Percentiles rank a stretch among this genome's conserved stretches.
phyloP scores from a whole-genome alignment of 2,797 vertebrate genomes.

The Cetoscarus ocellatus region DNA sequence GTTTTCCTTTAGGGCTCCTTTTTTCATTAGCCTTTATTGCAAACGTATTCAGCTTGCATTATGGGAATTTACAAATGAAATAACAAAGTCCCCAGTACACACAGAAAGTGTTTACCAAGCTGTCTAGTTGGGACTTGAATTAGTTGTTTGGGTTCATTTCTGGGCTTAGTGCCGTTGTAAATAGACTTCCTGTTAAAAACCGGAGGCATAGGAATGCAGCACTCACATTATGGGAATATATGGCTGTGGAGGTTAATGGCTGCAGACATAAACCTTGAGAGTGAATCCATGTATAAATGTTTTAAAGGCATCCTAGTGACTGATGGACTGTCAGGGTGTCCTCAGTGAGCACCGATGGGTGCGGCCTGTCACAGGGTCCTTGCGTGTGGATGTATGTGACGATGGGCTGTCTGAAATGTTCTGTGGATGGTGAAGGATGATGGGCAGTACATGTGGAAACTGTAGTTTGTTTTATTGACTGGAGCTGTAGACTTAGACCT shows the following conservation, averaged over 20 bases:
- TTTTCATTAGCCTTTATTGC: slow-evolving; percentile 37
- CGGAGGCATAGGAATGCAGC: neutral
- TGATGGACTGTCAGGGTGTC: slow-evolving; percentile 22
- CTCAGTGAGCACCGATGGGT: slow-evolving; percentile 1
- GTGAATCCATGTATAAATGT: slow-evolving; percentile 21
- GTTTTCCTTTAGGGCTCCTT: slow-evolving; percentile 6
- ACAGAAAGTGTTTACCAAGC: neutral
- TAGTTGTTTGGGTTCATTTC: slow-evolving; percentile 4
- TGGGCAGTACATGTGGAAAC: slow-evolving; percentile 10
- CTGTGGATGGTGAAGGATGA: slow-evolving; percentile 25
- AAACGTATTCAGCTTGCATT: slow-evolving; percentile 13
- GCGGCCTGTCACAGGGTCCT: neutral
- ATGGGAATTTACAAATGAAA: slow-evolving; percentile 29
- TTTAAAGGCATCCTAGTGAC: slow-evolving; percentile 14
- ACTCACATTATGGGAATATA: neutral
- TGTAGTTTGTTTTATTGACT: slow-evolving; percentile 3
- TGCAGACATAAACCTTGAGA: slow-evolving; percentile 11
- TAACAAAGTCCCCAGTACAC: slow-evolving; percentile 7
- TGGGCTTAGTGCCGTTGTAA: slow-evolving; percentile 2
- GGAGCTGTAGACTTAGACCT: neutral
- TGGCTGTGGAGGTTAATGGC: slow-evolving; percentile 9
- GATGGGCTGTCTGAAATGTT: slow-evolving; percentile 5
- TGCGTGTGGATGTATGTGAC: slow-evolving; percentile 8
- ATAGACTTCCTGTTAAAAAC: neutral
- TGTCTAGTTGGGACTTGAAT: slow-evolving; percentile 21